Evolutionary conservation across 1,140 invertebrate genomes (phyloP).

Genomic region (Drosophila kepulauana): DNA sequence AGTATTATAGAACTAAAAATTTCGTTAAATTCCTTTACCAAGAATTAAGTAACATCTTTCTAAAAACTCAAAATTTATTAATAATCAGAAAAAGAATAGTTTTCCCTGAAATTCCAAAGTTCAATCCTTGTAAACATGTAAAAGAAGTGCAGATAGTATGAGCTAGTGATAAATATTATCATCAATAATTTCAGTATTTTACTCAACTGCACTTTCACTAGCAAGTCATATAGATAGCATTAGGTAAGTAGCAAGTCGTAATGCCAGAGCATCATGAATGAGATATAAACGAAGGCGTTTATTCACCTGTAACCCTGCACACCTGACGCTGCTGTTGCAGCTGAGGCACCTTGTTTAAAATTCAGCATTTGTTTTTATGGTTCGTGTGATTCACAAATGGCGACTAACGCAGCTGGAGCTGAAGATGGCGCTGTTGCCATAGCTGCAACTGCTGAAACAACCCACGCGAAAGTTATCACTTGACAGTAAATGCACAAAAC

Average conservation of each 20-base stretch:
- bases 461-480: conserved; percentile 77
- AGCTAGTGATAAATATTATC: too few species aligned
- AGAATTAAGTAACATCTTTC: too few species aligned
- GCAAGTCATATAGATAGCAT: conserved; percentile 10
- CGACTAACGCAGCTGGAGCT: neutral
- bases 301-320: conserved; percentile 46
- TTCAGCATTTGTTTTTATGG: conserved; percentile 51
- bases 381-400: conserved; percentile 26
- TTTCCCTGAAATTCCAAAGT: too few species aligned
- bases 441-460: conserved; percentile 67
- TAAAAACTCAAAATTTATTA: too few species aligned
- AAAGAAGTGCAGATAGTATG: too few species aligned
- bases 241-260: neutral
- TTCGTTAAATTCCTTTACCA: too few species aligned
- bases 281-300: conserved; percentile 37
- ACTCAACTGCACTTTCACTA: neutral
- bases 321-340: neutral
- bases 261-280: conserved; percentile 10
- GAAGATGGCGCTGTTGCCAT: neutral
- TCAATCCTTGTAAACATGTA: too few species aligned
- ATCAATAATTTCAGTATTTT: too few species aligned
- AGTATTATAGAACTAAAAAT: too few species aligned
- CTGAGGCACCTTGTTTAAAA: conserved; percentile 22
- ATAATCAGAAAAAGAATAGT: too few species aligned
- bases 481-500: conserved; percentile 72